Percentiles rank a stretch among this genome's conserved stretches.
Conservation (phyloP, 2,888 invertebrate genomes). For the Andrena flavipes region DNA sequence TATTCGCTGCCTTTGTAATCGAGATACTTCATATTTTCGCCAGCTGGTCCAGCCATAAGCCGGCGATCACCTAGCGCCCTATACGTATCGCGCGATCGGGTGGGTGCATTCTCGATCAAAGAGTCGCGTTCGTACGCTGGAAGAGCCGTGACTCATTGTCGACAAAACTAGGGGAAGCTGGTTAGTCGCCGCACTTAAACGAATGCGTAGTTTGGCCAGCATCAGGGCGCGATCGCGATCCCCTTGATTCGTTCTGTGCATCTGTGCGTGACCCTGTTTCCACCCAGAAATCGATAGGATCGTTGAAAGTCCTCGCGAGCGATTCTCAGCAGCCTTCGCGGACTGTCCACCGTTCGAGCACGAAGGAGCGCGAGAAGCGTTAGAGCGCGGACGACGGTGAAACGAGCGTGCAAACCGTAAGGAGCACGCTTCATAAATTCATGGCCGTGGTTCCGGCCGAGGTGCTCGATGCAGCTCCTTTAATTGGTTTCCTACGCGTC, state of each 20-base stretch:
- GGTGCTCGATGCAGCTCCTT: slow-evolving; percentile 40
- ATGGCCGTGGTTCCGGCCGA: slow-evolving; percentile 53
- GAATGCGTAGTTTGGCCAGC: slow-evolving; percentile 49
- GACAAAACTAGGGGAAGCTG: slow-evolving; percentile 40
- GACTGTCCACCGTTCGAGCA: neutral
- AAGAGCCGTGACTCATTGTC: slow-evolving; percentile 66
- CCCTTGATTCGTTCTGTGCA: slow-evolving; percentile 64
- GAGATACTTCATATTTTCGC: too few relatives aligned
- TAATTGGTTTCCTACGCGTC: slow-evolving; percentile 62
- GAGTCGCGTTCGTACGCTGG: slow-evolving; percentile 44
- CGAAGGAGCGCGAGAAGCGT: slow-evolving; percentile 9
- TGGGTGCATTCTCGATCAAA: slow-evolving; percentile 33
- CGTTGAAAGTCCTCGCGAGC: slow-evolving; percentile 26
- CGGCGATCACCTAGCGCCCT: neutral
- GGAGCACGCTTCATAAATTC: slow-evolving; percentile 59
- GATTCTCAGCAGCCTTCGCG: neutral
- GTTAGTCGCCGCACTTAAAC: slow-evolving; percentile 56
- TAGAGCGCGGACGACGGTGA: slow-evolving; percentile 21
- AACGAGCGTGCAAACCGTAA: slow-evolving; percentile 41
- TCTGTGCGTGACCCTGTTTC: slow-evolving; percentile 65
- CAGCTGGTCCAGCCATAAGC: neutral
- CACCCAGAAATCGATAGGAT: slow-evolving; percentile 59
- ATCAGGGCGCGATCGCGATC: slow-evolving; percentile 62
- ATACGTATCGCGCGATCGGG: neutral
- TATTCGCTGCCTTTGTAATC: too few relatives aligned